Evolutionary conservation across 37 sponge, comb jelly and placozoan genomes (phyloP).

Genomic region (Eunapius fragilis): DNA sequence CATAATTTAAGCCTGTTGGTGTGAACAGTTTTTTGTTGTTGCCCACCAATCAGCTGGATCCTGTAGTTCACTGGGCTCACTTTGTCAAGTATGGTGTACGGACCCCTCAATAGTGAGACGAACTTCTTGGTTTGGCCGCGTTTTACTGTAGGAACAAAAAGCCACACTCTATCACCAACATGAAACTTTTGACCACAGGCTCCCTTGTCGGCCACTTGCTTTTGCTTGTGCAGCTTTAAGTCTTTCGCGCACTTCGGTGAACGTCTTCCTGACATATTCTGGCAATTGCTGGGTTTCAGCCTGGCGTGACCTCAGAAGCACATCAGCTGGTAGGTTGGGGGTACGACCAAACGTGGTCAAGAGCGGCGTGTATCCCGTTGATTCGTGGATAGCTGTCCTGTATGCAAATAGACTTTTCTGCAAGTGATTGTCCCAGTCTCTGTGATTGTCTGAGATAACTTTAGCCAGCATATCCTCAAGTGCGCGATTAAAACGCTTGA

Average conservation of each 20-base stretch:
- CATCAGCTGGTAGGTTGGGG: conserved; percentile 36
- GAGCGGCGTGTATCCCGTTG: conserved; percentile 26
- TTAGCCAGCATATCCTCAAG: conserved; percentile 49
- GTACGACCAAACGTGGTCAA: conserved; percentile 30
- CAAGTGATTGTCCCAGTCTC: conserved; percentile 45
- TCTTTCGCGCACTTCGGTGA: background rate
- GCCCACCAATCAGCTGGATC: conserved; percentile 15
- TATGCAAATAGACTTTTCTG: conserved; percentile 25
- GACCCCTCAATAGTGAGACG: conserved; percentile 38
- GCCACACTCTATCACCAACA: conserved; percentile 44
- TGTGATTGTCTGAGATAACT: conserved; percentile 35
- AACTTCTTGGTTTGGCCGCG: conserved; percentile 36
- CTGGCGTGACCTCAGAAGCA: conserved; percentile 20
- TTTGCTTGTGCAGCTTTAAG: background rate
- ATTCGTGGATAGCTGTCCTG: conserved; percentile 44
- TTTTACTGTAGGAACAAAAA: conserved; percentile 42
- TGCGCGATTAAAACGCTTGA: conserved; percentile 47
- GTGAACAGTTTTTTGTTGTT: background rate
- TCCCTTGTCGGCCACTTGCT: conserved; percentile 7
- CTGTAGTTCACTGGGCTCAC: conserved; percentile 1
- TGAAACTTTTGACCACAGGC: background rate
- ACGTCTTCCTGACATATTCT: conserved; percentile 32
- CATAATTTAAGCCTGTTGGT: background rate
- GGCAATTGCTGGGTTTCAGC: background rate
- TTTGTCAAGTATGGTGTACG: conserved; percentile 34